Conservation (phyloP, 53 echinoderm and acorn worm species). For the Zoroaster sp. region DNA sequence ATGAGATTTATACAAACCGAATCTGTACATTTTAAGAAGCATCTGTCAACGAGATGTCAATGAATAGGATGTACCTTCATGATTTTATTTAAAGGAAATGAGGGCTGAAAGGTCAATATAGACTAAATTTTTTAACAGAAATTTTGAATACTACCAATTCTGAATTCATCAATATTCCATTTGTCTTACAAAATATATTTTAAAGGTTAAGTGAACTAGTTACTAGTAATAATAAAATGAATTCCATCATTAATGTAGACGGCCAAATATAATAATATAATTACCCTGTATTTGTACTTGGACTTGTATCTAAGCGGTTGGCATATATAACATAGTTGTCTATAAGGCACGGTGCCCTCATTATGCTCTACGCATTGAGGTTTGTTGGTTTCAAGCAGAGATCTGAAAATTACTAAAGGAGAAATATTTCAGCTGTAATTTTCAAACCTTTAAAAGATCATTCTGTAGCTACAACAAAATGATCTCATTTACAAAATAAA, state of each 20-base stretch:
- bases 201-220: neutral
- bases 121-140: too few species aligned
- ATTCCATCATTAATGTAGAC: neutral
- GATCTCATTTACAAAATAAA: too few species aligned
- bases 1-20: too few species aligned
- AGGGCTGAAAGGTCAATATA: too few species aligned
- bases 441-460: too few species aligned
- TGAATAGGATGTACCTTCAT: too few species aligned
- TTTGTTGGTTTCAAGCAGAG: slow-evolving; percentile 95
- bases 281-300: slow-evolving; percentile 91
- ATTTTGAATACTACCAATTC: neutral
- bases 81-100: too few species aligned
- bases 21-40: too few species aligned
- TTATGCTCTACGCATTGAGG: slow-evolving; percentile 94
- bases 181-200: neutral
- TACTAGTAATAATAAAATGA: neutral
- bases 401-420: slow-evolving; percentile 52
- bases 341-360: slow-evolving; percentile 97
- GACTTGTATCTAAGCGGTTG: slow-evolving; percentile 87
- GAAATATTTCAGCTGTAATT: neutral
- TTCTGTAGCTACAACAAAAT: too few species aligned
- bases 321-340: slow-evolving; percentile 89
- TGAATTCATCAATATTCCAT: neutral
- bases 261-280: too few species aligned
- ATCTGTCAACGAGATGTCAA: too few species aligned